Evolutionary conservation across 2,113 vertebrate species (phyloP), one percentile per base, ranked within the genome.

Genomic region (Accipiter virgatus): DNA sequence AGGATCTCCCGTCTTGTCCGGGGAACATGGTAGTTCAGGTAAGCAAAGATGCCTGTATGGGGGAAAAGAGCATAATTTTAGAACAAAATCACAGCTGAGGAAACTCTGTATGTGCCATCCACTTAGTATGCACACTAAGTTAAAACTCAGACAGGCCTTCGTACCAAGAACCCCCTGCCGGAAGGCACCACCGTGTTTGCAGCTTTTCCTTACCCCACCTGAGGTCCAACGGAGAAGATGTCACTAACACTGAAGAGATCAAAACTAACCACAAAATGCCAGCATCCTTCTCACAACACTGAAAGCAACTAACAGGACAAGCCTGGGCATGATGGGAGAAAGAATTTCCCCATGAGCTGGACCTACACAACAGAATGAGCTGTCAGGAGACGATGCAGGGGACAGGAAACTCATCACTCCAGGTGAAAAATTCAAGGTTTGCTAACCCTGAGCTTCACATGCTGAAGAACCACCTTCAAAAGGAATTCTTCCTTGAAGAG

Each of bases 21-120:
- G 87, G 99, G 99, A 83, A 99, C 99, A 71, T 99, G 99, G 97
- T 99, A 99, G 97, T 99, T 99, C 93, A 99, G 98, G 98, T 99
- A 99, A 53, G 99, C 99, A 98, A 99, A 99, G 96, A 99, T 99
- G 97, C 99, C 99, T 99, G 86, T 1, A 71, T 1, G 38, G 81
- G 72, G 72, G 26, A 27, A 16, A 67, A 36, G 11, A 84, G 25
- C 29, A 52, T 0, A 16, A 14, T 5, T 10, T 70, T 4, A 12
- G 3, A 10, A 32, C 7, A 23, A 11, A 78, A 14, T 2, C 74
- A 16, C 86, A 86, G 38, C 77, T 27, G 42, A 53, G 48, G 29
- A 23, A 52, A 25, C 38, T 31, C 34, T 9, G 36, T 5, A 13
- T 1, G 15, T 17, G 52, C 23, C 52, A 13, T 25, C 56, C 13